phyloP scores from a whole-genome alignment of 1,140 invertebrate species.

The Drosophila azteca region DNA sequence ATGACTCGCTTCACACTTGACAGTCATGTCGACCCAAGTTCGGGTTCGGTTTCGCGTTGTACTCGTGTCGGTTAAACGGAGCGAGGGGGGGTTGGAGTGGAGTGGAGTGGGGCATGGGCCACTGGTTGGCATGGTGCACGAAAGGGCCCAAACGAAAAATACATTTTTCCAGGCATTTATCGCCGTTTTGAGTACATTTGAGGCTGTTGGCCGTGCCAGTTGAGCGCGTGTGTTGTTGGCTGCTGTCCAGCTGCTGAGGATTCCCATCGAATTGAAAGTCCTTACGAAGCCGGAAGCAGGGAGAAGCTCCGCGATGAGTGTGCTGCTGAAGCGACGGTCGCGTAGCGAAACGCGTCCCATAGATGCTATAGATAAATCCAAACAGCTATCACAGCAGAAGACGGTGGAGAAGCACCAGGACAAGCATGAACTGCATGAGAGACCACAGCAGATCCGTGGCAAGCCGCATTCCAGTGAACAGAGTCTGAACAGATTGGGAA shows the following conservation, averaged over 20 bases:
- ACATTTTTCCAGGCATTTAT: conserved; percentile 47
- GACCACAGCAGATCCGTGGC: background rate
- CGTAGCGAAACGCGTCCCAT: conserved; percentile 69
- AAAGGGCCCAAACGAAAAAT: conserved; percentile 71
- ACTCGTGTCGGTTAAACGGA: background rate
- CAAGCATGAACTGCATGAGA: conserved; percentile 10
- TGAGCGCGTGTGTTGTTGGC: background rate
- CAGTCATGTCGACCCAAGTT: conserved; percentile 40
- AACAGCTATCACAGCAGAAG: conserved; percentile 19
- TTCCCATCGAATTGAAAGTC: no score
- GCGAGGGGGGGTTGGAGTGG: background rate
- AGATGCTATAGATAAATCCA: conserved; percentile 26
- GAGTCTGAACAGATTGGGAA: conserved; percentile 39
- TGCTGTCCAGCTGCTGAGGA: conserved; percentile 3
- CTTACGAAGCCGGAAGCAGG: background rate
- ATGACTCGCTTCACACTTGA: conserved; percentile 32
- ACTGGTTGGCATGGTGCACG: conserved; percentile 78
- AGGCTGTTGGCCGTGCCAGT: conserved; percentile 34
- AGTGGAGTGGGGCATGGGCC: background rate
- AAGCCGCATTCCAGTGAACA: conserved; percentile 37
- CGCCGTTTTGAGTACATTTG: conserved; percentile 11
- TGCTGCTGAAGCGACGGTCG: conserved; percentile 68
- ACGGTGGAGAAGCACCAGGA: conserved; percentile 12
- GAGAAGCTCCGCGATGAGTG: conserved; percentile 50
- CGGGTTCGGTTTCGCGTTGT: no score